Base-by-base conservation (phyloP, 2,888 invertebrate genomes). In the Steromphala cineraria region DNA sequence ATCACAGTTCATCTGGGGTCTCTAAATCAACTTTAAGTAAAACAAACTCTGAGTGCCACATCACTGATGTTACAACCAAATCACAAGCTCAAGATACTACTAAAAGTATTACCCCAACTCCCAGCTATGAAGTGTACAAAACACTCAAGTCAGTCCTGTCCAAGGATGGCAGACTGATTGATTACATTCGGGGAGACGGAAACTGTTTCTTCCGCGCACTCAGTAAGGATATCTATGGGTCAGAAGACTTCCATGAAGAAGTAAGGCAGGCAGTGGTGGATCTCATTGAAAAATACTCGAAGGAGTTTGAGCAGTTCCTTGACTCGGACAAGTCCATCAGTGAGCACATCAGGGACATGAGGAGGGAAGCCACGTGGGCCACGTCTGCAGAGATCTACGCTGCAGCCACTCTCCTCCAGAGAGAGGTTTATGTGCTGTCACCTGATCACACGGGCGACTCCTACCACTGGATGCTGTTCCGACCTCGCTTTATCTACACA, bases 141-240 rank as follows among this genome's bases (percentile, higher is more conserved):
- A 84, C 85, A 19, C 82, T 90, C 10, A 85, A 87, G 77, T 74
- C 79, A 8, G 82, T 86, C 46, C 81, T 91, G 24, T 76, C 78
- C 7, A 83, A 71, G 7, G 87, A 87, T 31, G 85, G 85, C 7
- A 75, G 90, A 79, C 85, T 85, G 79, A 83, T 91, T 53, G 91
- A 91, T 80, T 87, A 86, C 82, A 89, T 91, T 36, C 83, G 78
- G 81, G 91, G 90, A 1, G 91, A 91, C 85, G 91, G 91, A 31
- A 91, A 91, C 80, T 91, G 91, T 79, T 89, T 91, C 79, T 91
- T 91, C 80, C 82, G 90, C 17, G 89, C 90, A n/a, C 79, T 91
- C 40, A 89, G 90, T 82, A 91, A 91, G 82, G 87, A 88, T 5
- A 84, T 90, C 28, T 90, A 90, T 83, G 88, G 88, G 13, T 83